Conservation (phyloP, 2,797 vertebrate species). For the Sebastes reedi region DNA sequence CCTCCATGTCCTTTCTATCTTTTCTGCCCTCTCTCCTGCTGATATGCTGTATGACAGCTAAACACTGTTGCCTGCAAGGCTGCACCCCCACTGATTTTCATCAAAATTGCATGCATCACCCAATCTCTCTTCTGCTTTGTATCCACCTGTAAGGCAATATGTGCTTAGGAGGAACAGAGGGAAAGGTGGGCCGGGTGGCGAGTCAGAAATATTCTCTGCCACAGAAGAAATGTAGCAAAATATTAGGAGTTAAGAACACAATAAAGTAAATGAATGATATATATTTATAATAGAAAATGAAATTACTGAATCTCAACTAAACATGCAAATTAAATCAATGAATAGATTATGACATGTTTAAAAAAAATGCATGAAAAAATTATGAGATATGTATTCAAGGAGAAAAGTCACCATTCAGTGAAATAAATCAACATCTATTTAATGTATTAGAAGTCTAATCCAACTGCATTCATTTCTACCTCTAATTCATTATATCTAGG, state of each 20-base stretch:
- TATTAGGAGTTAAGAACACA: background rate
- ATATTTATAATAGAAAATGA: background rate
- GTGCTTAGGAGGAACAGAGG: conserved; percentile 16
- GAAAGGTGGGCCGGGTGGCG: conserved; percentile 11
- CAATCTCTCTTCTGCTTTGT: conserved; percentile 52
- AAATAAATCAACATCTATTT: background rate
- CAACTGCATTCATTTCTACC: background rate
- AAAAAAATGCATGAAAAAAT: too few species aligned
- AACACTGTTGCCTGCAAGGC: conserved; percentile 53
- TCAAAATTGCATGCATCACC: conserved; percentile 66
- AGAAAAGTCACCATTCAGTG: background rate
- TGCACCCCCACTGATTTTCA: conserved; percentile 70
- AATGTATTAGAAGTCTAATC: background rate
- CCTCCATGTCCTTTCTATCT: conserved; percentile 30
- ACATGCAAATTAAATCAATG: background rate
- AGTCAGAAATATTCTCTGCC: conserved; percentile 1
- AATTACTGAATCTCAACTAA: background rate
- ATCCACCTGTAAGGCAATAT: conserved; percentile 52
- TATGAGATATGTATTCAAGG: background rate
- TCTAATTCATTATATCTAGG: background rate
- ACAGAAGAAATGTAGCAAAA: background rate
- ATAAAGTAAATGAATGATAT: background rate
- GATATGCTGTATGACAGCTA: conserved; percentile 62
- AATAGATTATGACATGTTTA: background rate
- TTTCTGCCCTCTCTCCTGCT: conserved; percentile 56